phyloP scores from a whole-genome alignment of 2,113 vertebrate species.

The Agapornis roseicollis region DNA sequence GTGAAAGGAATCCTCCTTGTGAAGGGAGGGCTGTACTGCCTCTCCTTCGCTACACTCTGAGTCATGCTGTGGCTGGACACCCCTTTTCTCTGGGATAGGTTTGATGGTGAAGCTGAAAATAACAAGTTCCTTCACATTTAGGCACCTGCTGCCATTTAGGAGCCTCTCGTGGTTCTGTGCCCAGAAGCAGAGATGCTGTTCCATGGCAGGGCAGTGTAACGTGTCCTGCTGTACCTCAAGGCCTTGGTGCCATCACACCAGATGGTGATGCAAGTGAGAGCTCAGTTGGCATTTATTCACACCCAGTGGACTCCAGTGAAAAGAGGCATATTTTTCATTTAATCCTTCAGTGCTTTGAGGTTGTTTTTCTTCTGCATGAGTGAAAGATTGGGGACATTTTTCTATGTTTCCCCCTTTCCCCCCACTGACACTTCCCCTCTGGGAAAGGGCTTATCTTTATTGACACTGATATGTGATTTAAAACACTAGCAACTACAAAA shows the following conservation, averaged over 20 bases:
- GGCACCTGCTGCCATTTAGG: neutral
- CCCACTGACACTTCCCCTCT: neutral
- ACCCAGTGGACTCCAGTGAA: neutral
- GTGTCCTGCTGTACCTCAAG: neutral
- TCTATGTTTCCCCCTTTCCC: neutral
- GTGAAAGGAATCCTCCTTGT: neutral
- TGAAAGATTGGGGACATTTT: neutral
- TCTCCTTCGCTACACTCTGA: neutral
- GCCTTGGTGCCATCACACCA: neutral
- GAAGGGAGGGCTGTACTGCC: neutral
- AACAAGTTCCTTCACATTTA: neutral
- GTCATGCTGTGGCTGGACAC: neutral
- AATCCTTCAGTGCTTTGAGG: constrained; percentile 1
- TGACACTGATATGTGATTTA: neutral
- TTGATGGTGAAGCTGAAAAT: neutral
- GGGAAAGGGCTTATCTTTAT: neutral
- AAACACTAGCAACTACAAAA: neutral
- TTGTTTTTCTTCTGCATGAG: constrained; percentile 36
- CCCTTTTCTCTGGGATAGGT: neutral
- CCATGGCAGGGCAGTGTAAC: neutral
- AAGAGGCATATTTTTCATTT: constrained; percentile 19
- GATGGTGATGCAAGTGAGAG: neutral
- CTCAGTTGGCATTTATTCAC: neutral
- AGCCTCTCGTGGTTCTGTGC: neutral
- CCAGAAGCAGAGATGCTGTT: neutral